Conservation (phyloP, 2,888 invertebrate genomes). For the Iphiclides podalirius region DNA sequence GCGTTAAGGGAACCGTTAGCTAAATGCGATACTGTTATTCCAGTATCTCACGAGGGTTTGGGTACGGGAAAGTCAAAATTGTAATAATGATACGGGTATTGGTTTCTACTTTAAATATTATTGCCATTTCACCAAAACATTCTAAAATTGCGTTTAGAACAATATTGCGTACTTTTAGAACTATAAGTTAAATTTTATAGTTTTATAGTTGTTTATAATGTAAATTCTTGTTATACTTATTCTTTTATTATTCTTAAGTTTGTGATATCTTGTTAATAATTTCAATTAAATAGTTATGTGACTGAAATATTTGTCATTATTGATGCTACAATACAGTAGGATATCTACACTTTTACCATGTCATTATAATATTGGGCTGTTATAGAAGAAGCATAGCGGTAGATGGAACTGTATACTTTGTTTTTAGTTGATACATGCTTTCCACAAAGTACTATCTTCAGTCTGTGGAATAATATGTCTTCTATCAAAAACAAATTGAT, state of each 20-base stretch:
- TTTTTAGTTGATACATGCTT: no score
- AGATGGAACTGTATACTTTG: no score
- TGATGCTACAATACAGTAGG: no score
- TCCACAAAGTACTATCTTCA: no score
- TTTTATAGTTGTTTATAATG: no score
- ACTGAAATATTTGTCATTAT: neutral
- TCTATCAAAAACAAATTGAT: no score
- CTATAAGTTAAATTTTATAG: no score
- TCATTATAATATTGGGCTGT: no score
- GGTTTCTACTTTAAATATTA: neutral
- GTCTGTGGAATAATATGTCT: no score
- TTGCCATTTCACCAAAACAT: neutral
- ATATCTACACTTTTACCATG: no score
- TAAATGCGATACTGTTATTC: constrained; percentile 53
- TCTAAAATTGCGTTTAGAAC: neutral
- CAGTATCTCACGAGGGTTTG: constrained; percentile 44
- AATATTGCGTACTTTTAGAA: neutral
- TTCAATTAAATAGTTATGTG: neutral
- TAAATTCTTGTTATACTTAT: no score
- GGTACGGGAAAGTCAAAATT: constrained; percentile 46
- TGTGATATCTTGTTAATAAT: neutral
- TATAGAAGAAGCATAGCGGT: no score
- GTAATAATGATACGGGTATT: constrained; percentile 36
- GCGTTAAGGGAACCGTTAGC: constrained; percentile 40
- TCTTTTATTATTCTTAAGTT: neutral